phyloP scores from a whole-genome alignment of 2,113 vertebrate species.

The Atlantisia rogersi region DNA sequence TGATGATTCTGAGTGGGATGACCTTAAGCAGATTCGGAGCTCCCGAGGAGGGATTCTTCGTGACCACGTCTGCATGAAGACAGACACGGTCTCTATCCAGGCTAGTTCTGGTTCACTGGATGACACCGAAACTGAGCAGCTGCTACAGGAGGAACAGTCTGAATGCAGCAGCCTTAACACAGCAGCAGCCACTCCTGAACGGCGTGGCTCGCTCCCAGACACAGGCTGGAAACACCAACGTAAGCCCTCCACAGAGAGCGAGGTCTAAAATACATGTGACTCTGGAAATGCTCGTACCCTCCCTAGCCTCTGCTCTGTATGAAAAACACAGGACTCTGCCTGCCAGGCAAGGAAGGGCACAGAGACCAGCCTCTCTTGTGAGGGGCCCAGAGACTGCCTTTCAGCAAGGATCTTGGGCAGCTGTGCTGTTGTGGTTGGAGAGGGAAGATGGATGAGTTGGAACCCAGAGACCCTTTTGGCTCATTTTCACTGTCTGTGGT shows the following conservation, averaged over 20 bases:
- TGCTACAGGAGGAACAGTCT: conserved; percentile 94
- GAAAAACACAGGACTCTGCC: conserved; percentile 32
- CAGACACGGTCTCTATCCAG: conserved; percentile 95
- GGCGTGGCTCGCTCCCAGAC: conserved; percentile 89
- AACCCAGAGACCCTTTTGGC: conserved; percentile 56
- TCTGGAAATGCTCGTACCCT: background rate
- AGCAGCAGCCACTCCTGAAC: conserved; percentile 83
- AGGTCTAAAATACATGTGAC: conserved; percentile 79
- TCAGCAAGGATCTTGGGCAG: conserved; percentile 24
- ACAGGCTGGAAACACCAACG: conserved; percentile 92
- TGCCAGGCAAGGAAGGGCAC: conserved; percentile 2
- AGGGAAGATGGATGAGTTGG: conserved; percentile 45
- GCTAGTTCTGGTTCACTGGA: conserved; percentile 94
- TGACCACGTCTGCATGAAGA: conserved; percentile 94
- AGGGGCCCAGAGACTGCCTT: conserved; percentile 32
- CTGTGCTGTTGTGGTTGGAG: conserved; percentile 43
- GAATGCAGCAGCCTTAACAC: conserved; percentile 94
- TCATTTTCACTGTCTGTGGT: conserved; percentile 58
- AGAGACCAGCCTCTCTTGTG: background rate
- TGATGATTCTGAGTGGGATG: conserved; percentile 94
- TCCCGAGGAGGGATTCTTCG: conserved; percentile 90
- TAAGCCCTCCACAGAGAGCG: conserved; percentile 93
- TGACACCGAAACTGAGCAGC: conserved; percentile 95
- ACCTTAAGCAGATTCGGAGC: conserved; percentile 93
- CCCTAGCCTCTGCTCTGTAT: conserved; percentile 37